These are phyloP conservation scores for Palythoa grandiflora DNA, from an alignment of 92 coral and sea anemone species.

Conservation along the genomic window DNA sequence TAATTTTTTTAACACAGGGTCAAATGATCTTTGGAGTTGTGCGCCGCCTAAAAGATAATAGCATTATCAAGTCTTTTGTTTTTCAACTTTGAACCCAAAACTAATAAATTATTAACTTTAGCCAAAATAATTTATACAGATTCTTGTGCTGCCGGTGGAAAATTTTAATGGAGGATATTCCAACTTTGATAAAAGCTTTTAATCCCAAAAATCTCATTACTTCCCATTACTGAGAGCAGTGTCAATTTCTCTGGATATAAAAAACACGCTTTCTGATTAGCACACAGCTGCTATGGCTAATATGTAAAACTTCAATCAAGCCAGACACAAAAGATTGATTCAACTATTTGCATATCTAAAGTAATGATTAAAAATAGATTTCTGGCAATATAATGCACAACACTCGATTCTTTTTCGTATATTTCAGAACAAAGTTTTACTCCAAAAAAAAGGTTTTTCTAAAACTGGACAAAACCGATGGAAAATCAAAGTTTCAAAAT, in stretches of 20 bases:
- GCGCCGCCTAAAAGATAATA: background rate
- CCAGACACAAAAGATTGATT: background rate
- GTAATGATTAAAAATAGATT: conserved; percentile 21
- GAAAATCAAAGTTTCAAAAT: background rate
- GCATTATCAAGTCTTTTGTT: background rate
- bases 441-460: background rate
- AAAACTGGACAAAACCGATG: background rate
- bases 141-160: background rate
- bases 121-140: conserved; percentile 19
- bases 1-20: background rate
- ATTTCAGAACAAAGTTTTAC: background rate
- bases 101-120: conserved; percentile 32
- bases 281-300: background rate
- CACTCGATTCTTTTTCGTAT: background rate
- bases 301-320: background rate
- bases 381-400: background rate
- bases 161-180: background rate
- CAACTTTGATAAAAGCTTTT: background rate
- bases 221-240: background rate
- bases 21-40: background rate
- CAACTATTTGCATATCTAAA: background rate
- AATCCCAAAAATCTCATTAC: background rate
- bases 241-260: background rate
- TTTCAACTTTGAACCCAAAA: conserved; percentile 14
- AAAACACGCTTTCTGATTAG: background rate